Percentiles rank a stretch among this genome's conserved stretches.
Evolutionary conservation across 2,888 invertebrate genomes (phyloP).

Genomic region (Gasteruption jaculator): DNA sequence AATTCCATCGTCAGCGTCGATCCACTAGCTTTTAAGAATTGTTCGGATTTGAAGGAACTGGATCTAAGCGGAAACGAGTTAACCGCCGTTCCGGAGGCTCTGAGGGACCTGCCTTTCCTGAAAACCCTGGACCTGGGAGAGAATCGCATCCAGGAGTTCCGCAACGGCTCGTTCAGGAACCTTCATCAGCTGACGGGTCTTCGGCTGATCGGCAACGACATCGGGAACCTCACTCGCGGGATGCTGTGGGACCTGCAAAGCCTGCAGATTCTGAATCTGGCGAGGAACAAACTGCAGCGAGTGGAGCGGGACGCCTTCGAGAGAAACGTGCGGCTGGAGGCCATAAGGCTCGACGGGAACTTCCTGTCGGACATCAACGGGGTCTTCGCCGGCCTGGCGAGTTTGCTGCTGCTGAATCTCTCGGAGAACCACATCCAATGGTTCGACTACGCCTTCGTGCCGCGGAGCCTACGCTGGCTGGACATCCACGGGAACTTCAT

Average conservation of each 20-base stretch:
- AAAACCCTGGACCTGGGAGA: slow-evolving; percentile 88
- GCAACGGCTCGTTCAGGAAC: slow-evolving; percentile 80
- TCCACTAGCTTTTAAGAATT: slow-evolving; percentile 79
- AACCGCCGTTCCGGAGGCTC: slow-evolving; percentile 74
- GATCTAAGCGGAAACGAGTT: slow-evolving; percentile 86
- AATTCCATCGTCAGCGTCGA: slow-evolving; percentile 78
- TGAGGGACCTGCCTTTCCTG: slow-evolving; percentile 75
- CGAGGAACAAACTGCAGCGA: slow-evolving; percentile 82
- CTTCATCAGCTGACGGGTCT: slow-evolving; percentile 83
- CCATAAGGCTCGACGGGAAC: slow-evolving; percentile 84
- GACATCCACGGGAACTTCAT: slow-evolving; percentile 89
- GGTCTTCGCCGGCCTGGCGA: slow-evolving; percentile 80
- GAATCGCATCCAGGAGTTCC: slow-evolving; percentile 81
- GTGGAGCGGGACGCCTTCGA: slow-evolving; percentile 82
- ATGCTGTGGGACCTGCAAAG: slow-evolving; percentile 85
- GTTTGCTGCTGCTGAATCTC: slow-evolving; percentile 80
- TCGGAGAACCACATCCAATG: slow-evolving; percentile 88
- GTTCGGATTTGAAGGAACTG: slow-evolving; percentile 81
- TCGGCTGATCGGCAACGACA: slow-evolving; percentile 84
- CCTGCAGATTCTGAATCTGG: slow-evolving; percentile 81
- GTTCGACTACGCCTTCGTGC: slow-evolving; percentile 92
- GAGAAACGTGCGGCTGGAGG: slow-evolving; percentile 75
- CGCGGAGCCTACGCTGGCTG: slow-evolving; percentile 83
- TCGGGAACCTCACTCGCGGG: slow-evolving; percentile 76
- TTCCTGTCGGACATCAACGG: slow-evolving; percentile 86